Evolutionary conservation across 2,797 vertebrate genomes (phyloP).

Genomic region (Dryobates pubescens): DNA sequence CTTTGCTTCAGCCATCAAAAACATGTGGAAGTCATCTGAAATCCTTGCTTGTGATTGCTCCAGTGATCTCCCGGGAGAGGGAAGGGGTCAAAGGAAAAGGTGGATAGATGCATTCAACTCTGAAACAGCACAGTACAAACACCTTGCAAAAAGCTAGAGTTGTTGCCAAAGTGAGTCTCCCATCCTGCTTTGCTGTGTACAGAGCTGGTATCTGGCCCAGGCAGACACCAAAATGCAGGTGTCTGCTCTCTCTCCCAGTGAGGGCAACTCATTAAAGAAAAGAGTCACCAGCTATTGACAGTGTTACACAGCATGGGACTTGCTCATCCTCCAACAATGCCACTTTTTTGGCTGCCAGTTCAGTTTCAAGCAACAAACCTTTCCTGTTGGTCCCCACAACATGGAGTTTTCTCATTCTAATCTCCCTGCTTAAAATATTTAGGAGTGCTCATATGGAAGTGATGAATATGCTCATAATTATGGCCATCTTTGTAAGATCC

Average conservation of each 20-base stretch:
- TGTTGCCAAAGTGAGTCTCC: neutral
- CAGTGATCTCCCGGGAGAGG: neutral
- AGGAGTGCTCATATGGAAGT: constrained; percentile 80
- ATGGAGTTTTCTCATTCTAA: neutral
- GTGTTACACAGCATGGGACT: neutral
- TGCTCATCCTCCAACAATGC: neutral
- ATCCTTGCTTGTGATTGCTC: neutral
- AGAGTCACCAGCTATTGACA: neutral
- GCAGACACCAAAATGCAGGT: neutral
- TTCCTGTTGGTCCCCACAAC: neutral
- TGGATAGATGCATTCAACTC: neutral
- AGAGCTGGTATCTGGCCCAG: neutral
- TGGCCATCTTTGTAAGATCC: constrained; percentile 80
- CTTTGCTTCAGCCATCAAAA: neutral
- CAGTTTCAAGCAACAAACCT: constrained; percentile 8
- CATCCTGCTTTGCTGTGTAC: neutral
- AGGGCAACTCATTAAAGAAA: neutral
- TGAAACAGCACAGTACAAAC: neutral
- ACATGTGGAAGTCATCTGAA: neutral
- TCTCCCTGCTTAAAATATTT: constrained; percentile 74
- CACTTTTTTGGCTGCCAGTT: neutral
- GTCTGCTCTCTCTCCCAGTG: neutral
- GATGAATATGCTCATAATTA: constrained; percentile 73
- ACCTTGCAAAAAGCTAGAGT: neutral
- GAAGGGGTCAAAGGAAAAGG: neutral